These are phyloP conservation scores for Trichogramma dendrolimi DNA, from an alignment of 2,888 invertebrate species.

Conservation along the genomic window DNA sequence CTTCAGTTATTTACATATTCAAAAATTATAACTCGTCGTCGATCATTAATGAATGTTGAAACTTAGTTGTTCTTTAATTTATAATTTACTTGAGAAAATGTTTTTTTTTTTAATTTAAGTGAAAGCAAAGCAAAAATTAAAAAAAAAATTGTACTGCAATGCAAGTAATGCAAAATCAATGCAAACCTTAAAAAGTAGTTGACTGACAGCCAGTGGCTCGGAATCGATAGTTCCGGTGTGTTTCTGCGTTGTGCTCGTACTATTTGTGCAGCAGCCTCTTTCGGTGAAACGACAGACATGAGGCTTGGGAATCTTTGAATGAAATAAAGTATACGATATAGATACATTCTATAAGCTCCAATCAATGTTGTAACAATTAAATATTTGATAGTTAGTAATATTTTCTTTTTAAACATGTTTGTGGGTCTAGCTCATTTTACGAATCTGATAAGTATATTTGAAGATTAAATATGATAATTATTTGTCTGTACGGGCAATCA, in stretches of 20 bases:
- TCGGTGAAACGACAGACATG: conserved; percentile 62
- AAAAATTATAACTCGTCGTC: no score
- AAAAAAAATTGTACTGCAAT: conserved; percentile 35
- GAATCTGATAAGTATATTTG: no score
- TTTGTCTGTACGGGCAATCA: no score
- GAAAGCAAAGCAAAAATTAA: background rate
- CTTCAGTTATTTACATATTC: background rate
- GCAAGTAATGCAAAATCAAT: conserved; percentile 11
- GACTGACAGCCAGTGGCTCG: conserved; percentile 58
- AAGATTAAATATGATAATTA: no score
- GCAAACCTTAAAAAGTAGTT: conserved; percentile 52
- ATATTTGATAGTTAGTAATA: no score
- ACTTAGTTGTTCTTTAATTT: background rate
- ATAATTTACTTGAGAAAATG: background rate
- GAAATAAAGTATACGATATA: background rate
- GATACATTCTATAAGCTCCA: no score
- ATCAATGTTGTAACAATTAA: no score
- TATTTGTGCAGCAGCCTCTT: conserved; percentile 64
- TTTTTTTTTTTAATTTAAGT: background rate
- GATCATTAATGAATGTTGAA: no score
- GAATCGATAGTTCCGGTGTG: conserved; percentile 62
- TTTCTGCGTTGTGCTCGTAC: conserved; percentile 66
- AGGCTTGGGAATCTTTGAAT: conserved; percentile 58
- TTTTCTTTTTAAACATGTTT: no score
- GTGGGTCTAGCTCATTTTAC: no score